Evolutionary conservation across 2,888 invertebrate genomes (phyloP).

Genomic region (Dryococelus australis): DNA sequence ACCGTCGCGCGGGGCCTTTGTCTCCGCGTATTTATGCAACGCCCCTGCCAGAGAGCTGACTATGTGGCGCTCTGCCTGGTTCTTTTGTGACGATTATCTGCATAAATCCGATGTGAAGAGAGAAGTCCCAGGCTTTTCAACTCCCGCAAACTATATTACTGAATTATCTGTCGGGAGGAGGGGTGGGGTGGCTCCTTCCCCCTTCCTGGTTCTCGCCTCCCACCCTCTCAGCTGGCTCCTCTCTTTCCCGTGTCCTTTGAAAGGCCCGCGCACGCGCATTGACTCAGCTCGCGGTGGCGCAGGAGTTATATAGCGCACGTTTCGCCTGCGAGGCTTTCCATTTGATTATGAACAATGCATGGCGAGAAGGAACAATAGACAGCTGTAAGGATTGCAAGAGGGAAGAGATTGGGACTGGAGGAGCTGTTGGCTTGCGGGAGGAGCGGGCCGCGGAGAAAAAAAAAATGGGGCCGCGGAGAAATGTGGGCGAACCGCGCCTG

Average conservation of each 20-base stretch:
- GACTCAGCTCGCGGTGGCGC: conserved; percentile 38
- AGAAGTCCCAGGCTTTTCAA: conserved; percentile 44
- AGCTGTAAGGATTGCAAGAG: conserved; percentile 46
- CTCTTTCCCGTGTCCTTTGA: conserved; percentile 36
- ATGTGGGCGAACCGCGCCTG: conserved; percentile 10
- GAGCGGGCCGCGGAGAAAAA: conserved; percentile 4
- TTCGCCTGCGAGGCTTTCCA: conserved; percentile 44
- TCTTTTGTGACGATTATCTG: conserved; percentile 48
- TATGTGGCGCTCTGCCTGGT: conserved; percentile 43
- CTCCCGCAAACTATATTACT: conserved; percentile 49
- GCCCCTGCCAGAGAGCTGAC: conserved; percentile 38
- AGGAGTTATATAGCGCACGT: conserved; percentile 37
- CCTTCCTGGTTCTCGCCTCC: not conserved
- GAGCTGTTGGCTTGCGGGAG: not conserved
- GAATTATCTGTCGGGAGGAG: conserved; percentile 45
- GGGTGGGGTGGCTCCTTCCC: not conserved
- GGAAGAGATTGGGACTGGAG: too few species aligned
- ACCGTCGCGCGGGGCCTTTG: conserved; percentile 41
- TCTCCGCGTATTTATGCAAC: conserved; percentile 48
- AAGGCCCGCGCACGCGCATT: conserved; percentile 36
- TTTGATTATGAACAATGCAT: conserved; percentile 48
- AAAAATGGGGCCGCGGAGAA: not conserved
- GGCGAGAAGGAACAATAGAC: conserved; percentile 47
- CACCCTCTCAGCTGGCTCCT: not conserved
- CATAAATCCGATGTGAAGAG: conserved; percentile 48